Conservation (phyloP, 2,797 vertebrate genomes). For the Peromyscus eremicus region DNA sequence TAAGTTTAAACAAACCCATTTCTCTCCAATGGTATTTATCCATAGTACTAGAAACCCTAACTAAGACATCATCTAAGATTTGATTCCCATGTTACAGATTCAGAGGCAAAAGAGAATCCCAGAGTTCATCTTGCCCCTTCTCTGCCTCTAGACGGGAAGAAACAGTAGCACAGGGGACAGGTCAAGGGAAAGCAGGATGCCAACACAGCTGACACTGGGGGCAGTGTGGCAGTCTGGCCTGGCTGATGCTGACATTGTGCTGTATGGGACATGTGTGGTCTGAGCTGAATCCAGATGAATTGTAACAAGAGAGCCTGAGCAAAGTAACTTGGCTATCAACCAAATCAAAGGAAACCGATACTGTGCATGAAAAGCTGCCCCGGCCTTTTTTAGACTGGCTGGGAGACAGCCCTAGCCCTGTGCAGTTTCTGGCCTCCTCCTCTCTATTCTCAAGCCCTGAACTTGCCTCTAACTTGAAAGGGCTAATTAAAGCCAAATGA, state of each 20-base stretch:
- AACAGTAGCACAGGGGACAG: not conserved
- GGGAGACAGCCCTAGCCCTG: conserved; percentile 62
- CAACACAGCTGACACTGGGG: not conserved
- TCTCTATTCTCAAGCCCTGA: conserved; percentile 80
- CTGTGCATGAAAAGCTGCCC: conserved; percentile 57
- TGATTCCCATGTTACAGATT: not conserved
- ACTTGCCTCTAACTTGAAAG: conserved; percentile 86
- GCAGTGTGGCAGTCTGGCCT: not conserved
- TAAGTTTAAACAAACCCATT: not conserved
- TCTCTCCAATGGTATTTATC: not conserved
- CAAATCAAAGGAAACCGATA: conserved; percentile 75
- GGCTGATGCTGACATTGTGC: not conserved
- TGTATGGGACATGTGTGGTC: not conserved
- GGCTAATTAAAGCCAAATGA: conserved; percentile 85
- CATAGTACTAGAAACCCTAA: not conserved
- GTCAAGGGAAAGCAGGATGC: not conserved
- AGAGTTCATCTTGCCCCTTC: not conserved
- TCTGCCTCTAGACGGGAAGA: not conserved
- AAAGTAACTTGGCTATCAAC: not conserved
- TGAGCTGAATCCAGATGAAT: conserved; percentile 61
- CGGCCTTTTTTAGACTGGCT: conserved; percentile 63
- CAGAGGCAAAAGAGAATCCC: not conserved
- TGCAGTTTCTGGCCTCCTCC: conserved; percentile 71
- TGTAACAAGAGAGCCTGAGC: not conserved
- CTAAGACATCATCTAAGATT: not conserved